Percentiles rank a stretch among this genome's conserved stretches.
These are phyloP conservation scores for Tachina grossa DNA, from an alignment of 2,888 invertebrate genomes.

Conservation along the genomic window DNA sequence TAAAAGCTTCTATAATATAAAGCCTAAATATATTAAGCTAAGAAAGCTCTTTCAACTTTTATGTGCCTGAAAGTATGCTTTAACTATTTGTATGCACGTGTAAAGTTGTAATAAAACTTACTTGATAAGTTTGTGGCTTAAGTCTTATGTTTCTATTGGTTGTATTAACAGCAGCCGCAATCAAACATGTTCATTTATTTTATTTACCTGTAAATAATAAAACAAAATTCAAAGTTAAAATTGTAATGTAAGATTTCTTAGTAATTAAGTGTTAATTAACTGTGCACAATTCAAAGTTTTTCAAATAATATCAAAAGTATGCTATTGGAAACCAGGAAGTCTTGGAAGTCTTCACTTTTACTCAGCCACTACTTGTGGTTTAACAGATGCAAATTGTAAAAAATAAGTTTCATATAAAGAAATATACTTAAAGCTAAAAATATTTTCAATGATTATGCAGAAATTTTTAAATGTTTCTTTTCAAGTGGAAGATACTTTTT, in stretches of 20 bases:
- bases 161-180: no score
- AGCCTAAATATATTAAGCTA: no score
- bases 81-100: no score
- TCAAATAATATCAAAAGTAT: neutral
- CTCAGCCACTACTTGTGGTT: no score
- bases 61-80: no score
- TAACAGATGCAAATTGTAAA: no score
- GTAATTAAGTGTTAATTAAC: constrained; percentile 25
- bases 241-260: constrained; percentile 15
- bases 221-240: neutral
- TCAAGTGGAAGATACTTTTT: no score
- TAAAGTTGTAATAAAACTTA: neutral
- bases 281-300: neutral
- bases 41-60: no score
- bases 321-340: constrained; percentile 17
- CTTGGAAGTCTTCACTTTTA: neutral
- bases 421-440: neutral
- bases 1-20: no score
- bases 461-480: no score
- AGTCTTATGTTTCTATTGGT: constrained; percentile 55
- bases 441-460: no score
- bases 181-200: neutral
- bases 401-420: neutral
- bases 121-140: constrained; percentile 1
- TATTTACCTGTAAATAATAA: constrained; percentile 5